Evolutionary conservation across 1,140 invertebrate genomes (phyloP), one percentile per base, ranked within the genome.

Genomic region (Vollenhovia emeryi): DNA sequence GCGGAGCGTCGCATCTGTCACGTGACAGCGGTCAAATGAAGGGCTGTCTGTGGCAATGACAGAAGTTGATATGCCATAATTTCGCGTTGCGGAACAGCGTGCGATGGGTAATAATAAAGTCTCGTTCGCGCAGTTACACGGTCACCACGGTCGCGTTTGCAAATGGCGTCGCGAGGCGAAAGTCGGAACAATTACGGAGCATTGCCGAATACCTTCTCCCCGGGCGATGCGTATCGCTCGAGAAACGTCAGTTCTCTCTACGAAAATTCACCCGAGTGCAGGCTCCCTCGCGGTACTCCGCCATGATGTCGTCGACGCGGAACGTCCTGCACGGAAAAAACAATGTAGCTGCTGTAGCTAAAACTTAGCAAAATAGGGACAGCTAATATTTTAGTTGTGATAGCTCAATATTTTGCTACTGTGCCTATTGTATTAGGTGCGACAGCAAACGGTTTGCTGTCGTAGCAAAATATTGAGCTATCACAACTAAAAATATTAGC

Each of bases 51-150:
- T 55, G 43, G 43, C 80, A 75, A 55, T 48, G 55, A 76, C 87
- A 88, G 68, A 88, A 87, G 66, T 85, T 59, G 86, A 52, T 62
- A 83, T 73, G 69, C 60, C 55, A 43, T 84, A 85, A 88, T 87
- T 89, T 87, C 24, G 82, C 73, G 43, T 59, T 33, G 33, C 15
- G 33, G 6, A 52, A 27, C 73, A 73, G 66, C 66, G 18, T 73
- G 66, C 86, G 64, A 45, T 45, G 40, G 21, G n/a, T 50, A 84
- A 68, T 55, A 62, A 62, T 27, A 45, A 78, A 79, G 33, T 88
- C 59, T 73, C 27, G 30, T 48, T 85, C 43, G 18, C 48, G 48
- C 24, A 15, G 36, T 59, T 57, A 82, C 24, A 43, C 36, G 43
- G 36, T 43, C 21, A 15, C 7, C 36, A 43, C 40, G n/a, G 64